A percentile compares a stretch with the other conserved stretches of the same genome.
Conservation (phyloP, 2,888 invertebrate species). For the Taphrorychus bicolor region DNA sequence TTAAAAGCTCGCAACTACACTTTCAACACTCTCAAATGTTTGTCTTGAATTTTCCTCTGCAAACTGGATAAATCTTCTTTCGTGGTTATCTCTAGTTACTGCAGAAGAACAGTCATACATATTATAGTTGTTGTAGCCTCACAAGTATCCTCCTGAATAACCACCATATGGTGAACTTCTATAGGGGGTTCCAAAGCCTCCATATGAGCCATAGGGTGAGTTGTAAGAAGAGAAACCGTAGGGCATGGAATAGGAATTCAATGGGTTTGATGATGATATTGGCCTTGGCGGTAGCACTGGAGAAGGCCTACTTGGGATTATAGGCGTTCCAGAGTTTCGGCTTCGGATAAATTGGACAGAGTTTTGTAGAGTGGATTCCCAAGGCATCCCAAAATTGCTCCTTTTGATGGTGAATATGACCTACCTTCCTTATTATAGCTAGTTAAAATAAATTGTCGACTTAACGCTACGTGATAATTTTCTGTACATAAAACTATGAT, state of each 20-base stretch:
- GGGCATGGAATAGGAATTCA: constrained; percentile 45
- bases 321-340: constrained; percentile 43
- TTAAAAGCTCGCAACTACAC: constrained; percentile 83
- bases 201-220: constrained; percentile 51
- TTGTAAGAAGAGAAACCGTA: constrained; percentile 43
- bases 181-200: constrained; percentile 37
- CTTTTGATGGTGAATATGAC: too few relatives aligned
- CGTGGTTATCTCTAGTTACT: constrained; percentile 63
- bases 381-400: neutral
- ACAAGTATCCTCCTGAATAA: constrained; percentile 55
- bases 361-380: constrained; percentile 44
- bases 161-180: constrained; percentile 31
- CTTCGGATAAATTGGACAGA: constrained; percentile 45
- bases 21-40: constrained; percentile 94
- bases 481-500: too few relatives aligned
- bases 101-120: constrained; percentile 48
- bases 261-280: constrained; percentile 26
- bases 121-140: constrained; percentile 52
- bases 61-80: constrained; percentile 78
- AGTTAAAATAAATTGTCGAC: too few relatives aligned
- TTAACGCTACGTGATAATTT: too few relatives aligned
- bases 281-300: constrained; percentile 58
- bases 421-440: too few relatives aligned
- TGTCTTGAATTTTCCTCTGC: constrained; percentile 92
- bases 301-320: constrained; percentile 46